These are phyloP conservation scores for Nasua narica DNA, from an alignment of 2,797 vertebrate species.

Conservation along the genomic window DNA sequence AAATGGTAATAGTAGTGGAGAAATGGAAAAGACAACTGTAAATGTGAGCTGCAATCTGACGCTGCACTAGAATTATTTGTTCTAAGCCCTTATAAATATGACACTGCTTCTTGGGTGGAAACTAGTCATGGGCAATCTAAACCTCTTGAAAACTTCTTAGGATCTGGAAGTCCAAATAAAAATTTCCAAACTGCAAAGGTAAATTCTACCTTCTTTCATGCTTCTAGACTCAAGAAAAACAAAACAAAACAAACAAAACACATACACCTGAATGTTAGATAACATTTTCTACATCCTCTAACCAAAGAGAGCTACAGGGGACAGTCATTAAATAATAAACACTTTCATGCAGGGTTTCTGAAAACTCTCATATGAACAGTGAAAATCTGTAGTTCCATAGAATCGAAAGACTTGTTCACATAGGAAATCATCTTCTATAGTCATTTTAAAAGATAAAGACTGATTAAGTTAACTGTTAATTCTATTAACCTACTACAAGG, in stretches of 20 bases:
- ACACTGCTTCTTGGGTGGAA: slow-evolving; percentile 46
- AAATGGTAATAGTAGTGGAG: neutral
- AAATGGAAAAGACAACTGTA: neutral
- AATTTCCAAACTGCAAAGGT: slow-evolving; percentile 15
- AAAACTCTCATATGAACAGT: neutral
- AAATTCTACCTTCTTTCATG: slow-evolving; percentile 41
- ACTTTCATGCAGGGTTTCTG: neutral
- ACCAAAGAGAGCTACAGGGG: fast-evolving
- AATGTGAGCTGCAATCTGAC: neutral
- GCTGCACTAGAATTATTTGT: neutral
- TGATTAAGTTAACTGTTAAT: neutral
- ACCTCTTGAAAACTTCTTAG: slow-evolving; percentile 22
- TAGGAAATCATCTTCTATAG: neutral
- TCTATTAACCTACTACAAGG: neutral
- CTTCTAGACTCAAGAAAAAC: neutral
- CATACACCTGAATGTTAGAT: neutral
- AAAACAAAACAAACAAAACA: neutral
- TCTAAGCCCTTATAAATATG: neutral
- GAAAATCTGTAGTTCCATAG: neutral
- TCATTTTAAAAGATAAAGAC: neutral
- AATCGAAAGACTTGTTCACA: neutral
- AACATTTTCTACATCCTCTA: neutral
- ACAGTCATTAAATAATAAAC: neutral
- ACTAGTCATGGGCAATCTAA: slow-evolving; percentile 7
- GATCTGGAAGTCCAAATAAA: neutral